These are phyloP conservation scores for Sebastes cheni DNA, from an alignment of 2,797 vertebrate genomes.

Conservation along the genomic window DNA sequence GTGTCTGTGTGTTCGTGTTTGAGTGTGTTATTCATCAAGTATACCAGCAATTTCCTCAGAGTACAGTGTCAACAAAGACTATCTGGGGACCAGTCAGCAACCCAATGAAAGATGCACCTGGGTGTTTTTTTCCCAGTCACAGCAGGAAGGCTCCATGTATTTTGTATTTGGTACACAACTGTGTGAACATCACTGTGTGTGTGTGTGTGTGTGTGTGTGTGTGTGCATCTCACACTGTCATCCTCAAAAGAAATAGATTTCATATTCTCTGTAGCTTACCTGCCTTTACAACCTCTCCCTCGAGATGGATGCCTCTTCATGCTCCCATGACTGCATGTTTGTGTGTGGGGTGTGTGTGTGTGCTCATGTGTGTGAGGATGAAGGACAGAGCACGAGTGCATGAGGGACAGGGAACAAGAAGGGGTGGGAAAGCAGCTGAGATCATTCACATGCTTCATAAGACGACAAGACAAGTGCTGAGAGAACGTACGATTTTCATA, in stretches of 20 bases:
- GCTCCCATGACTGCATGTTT: background rate
- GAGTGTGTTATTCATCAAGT: slow-evolving; percentile 17
- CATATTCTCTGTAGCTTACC: slow-evolving; percentile 23
- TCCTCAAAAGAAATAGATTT: slow-evolving; percentile 30
- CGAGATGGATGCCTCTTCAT: slow-evolving; percentile 28
- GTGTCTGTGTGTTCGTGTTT: background rate
- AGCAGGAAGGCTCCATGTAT: slow-evolving; percentile 29
- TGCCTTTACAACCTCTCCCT: slow-evolving; percentile 10
- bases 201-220: background rate
- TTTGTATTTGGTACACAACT: slow-evolving; percentile 33
- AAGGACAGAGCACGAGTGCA: background rate
- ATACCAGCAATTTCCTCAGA: slow-evolving; percentile 22
- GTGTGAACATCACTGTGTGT: slow-evolving; percentile 10
- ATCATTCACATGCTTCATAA: slow-evolving; percentile 4
- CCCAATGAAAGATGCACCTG: slow-evolving; percentile 38
- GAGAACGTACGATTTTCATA: background rate
- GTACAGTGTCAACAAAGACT: slow-evolving; percentile 51
- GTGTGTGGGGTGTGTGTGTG: background rate
- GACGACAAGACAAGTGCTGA: background rate
- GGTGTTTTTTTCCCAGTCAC: slow-evolving; percentile 15
- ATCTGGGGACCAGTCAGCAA: slow-evolving; percentile 36
- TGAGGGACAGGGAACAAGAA: background rate
- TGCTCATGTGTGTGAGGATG: background rate
- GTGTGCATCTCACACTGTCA: background rate
- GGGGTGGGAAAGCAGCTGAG: background rate